phyloP scores from a whole-genome alignment of 2,797 vertebrate species.

The Rhincodon typus region DNA sequence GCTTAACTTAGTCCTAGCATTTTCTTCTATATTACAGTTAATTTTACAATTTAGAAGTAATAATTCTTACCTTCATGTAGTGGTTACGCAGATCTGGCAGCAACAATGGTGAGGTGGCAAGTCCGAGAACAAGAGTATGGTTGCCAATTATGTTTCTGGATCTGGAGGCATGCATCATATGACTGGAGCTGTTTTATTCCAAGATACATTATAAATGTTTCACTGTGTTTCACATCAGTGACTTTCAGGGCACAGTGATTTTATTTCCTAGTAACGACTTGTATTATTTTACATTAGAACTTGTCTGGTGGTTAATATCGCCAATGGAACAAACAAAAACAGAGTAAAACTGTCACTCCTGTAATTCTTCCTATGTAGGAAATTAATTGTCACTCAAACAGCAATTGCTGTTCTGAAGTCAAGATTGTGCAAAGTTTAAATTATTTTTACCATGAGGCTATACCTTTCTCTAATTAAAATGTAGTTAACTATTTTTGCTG shows the following conservation, averaged over 20 bases:
- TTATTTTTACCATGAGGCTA: no score
- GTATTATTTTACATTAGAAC: background rate
- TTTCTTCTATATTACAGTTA: background rate
- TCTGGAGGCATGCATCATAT: background rate
- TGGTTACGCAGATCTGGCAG: background rate
- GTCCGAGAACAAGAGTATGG: background rate
- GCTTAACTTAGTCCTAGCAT: background rate
- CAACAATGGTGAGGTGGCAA: background rate
- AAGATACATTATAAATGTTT: background rate
- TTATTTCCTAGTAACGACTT: background rate
- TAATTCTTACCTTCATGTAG: background rate
- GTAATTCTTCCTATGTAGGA: no score
- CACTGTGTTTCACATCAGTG: background rate
- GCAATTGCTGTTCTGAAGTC: no score
- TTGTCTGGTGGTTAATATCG: background rate
- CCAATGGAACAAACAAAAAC: background rate
- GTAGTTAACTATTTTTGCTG: no score
- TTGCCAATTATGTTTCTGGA: background rate
- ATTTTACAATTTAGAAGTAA: background rate
- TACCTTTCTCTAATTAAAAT: no score
- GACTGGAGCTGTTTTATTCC: background rate
- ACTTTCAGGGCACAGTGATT: background rate
- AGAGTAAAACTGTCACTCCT: background rate
- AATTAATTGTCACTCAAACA: no score
- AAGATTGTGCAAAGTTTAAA: no score